Evolutionary conservation across 2,113 vertebrate species (phyloP).

Genomic region (Paramisgurnus dabryanus): DNA sequence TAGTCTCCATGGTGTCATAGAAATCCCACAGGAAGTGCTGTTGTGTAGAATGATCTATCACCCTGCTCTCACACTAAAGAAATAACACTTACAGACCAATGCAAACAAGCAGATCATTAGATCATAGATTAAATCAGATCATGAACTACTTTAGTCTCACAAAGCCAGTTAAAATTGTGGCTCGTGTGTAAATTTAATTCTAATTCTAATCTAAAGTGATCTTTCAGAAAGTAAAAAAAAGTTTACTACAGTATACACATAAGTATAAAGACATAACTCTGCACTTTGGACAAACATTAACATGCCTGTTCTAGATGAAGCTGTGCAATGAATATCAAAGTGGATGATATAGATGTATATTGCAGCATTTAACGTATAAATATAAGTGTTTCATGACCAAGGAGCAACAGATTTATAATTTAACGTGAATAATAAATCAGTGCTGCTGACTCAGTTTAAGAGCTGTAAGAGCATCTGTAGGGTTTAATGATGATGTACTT

Average conservation of each 20-base stretch:
- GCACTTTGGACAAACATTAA: slow-evolving; percentile 9
- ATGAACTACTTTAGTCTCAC: slow-evolving; percentile 6
- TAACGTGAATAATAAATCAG: not conserved
- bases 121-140: not conserved
- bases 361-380: not conserved
- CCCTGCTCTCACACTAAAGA: slow-evolving; percentile 7
- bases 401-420: slow-evolving; percentile 5
- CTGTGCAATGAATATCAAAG: not conserved
- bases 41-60: slow-evolving; percentile 3
- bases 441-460: not conserved
- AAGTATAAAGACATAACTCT: not conserved
- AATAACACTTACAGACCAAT: slow-evolving; percentile 30
- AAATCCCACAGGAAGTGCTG: slow-evolving; percentile 6
- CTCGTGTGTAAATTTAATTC: not conserved
- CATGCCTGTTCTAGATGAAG: not conserved
- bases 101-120: slow-evolving; percentile 39
- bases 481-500: slow-evolving; percentile 27
- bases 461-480: not conserved
- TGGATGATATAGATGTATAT: not conserved
- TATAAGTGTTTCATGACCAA: not conserved
- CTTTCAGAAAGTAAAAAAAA: not conserved
- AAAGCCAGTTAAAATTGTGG: slow-evolving; percentile 13
- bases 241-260: not conserved
- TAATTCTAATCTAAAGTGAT: not conserved
- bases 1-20: slow-evolving; percentile 11